These are phyloP conservation scores for Bombus terrestris DNA, from an alignment of 1,140 invertebrate genomes.

Conservation along the genomic window DNA sequence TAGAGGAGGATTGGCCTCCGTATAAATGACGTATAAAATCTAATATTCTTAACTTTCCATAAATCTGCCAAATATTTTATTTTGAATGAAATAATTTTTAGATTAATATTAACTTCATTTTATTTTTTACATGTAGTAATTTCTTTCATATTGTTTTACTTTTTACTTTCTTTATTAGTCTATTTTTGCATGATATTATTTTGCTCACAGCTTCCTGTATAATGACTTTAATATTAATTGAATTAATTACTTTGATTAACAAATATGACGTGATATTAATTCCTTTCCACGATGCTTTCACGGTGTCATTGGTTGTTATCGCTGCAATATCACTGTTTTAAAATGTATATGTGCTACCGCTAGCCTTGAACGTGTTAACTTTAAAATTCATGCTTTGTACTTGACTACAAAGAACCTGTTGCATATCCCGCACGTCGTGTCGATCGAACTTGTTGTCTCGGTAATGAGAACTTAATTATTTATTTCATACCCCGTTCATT, in stretches of 20 bases:
- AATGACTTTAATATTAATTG: too few relatives aligned
- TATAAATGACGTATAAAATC: background rate
- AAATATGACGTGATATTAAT: background rate
- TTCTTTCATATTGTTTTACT: too few relatives aligned
- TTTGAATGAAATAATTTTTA: background rate
- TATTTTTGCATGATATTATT: background rate
- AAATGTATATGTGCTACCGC: background rate
- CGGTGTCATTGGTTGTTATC: background rate
- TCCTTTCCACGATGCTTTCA: background rate
- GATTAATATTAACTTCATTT: background rate
- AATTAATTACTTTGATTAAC: too few relatives aligned
- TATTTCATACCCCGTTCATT: background rate
- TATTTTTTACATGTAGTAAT: too few relatives aligned
- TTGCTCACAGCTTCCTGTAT: background rate
- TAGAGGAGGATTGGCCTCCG: background rate
- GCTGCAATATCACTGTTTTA: background rate
- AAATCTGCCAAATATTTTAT: background rate
- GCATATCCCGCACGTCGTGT: background rate
- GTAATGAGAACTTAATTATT: background rate
- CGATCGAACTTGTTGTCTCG: too few relatives aligned
- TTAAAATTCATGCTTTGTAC: background rate
- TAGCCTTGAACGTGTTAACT: background rate
- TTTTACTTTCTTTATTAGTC: background rate
- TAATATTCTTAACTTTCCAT: background rate
- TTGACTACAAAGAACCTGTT: slow-evolving; percentile 4